Conservation (phyloP, 2,888 invertebrate genomes). For the Celastrina argiolus region DNA sequence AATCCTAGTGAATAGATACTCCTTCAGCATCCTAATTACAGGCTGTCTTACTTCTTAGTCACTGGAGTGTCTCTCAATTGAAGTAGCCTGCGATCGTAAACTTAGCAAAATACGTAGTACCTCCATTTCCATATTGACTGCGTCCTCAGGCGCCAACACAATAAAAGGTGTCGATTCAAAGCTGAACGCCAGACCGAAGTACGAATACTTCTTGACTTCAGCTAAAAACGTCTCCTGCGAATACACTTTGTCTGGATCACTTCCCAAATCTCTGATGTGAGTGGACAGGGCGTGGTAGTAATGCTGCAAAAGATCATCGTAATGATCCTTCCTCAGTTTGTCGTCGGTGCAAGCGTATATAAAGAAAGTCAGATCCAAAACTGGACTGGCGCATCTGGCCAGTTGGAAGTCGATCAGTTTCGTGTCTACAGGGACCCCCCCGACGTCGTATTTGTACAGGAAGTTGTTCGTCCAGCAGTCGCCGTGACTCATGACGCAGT, state of each 20-base stretch:
- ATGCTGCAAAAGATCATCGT: constrained; percentile 75
- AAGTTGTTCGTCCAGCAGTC: constrained; percentile 89
- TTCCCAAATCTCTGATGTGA: constrained; percentile 78
- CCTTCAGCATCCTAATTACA: too few species aligned
- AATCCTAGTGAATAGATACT: too few species aligned
- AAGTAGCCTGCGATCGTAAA: too few species aligned
- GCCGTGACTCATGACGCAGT: constrained; percentile 82
- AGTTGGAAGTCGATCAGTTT: constrained; percentile 85
- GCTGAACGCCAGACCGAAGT: constrained; percentile 77
- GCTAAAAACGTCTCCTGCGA: constrained; percentile 67
- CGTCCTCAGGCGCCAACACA: constrained; percentile 75
- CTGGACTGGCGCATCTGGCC: constrained; percentile 76
- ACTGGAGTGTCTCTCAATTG: neutral
- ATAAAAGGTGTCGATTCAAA: constrained; percentile 79
- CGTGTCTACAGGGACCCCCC: constrained; percentile 51
- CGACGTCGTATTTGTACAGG: constrained; percentile 66
- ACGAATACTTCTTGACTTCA: constrained; percentile 76
- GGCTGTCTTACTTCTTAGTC: too few species aligned
- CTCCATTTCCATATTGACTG: constrained; percentile 77
- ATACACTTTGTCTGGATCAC: constrained; percentile 75
- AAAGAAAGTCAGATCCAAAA: constrained; percentile 77
- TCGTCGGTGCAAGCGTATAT: constrained; percentile 79
- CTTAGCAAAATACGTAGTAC: constrained; percentile 51
- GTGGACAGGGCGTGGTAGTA: constrained; percentile 78
- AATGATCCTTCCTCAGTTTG: constrained; percentile 74